phyloP scores from a whole-genome alignment of 2,888 invertebrate species.

The Ceramica pisi region DNA sequence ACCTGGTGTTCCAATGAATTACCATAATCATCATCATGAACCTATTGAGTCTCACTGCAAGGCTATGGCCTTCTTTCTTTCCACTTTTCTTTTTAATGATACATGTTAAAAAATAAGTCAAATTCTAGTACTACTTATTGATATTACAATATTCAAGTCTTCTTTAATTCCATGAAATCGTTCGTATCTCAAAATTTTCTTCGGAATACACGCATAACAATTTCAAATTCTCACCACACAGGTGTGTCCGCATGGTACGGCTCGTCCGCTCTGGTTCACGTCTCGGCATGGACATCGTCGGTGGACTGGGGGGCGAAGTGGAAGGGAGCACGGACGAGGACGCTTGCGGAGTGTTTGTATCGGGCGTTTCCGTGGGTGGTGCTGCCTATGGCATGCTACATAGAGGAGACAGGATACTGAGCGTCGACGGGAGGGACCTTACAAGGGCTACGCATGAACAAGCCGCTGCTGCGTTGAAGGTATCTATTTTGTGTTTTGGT shows the following conservation, averaged over 20 bases:
- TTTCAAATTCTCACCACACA: conserved; percentile 54
- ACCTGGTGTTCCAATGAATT: too few relatives aligned
- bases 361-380: conserved; percentile 85
- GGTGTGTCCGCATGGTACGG: conserved; percentile 88
- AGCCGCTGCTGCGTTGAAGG: conserved; percentile 93
- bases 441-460: conserved; percentile 94
- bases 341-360: conserved; percentile 88
- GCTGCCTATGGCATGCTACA: conserved; percentile 90
- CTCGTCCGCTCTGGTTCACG: conserved; percentile 88
- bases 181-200: neutral
- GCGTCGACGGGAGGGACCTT: conserved; percentile 94
- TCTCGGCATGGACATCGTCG: conserved; percentile 89
- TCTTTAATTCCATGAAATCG: neutral
- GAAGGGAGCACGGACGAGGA: conserved; percentile 82
- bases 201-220: conserved; percentile 2
- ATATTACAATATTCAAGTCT: neutral
- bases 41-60: too few relatives aligned
- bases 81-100: too few relatives aligned
- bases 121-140: neutral
- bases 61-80: too few relatives aligned
- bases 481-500: conserved; percentile 59
- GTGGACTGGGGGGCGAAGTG: conserved; percentile 85
- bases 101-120: too few relatives aligned
- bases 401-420: conserved; percentile 93
- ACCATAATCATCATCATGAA: too few relatives aligned